Evolutionary conservation across 2,888 invertebrate species (phyloP).

Genomic region (Drosophila subsilvestris): DNA sequence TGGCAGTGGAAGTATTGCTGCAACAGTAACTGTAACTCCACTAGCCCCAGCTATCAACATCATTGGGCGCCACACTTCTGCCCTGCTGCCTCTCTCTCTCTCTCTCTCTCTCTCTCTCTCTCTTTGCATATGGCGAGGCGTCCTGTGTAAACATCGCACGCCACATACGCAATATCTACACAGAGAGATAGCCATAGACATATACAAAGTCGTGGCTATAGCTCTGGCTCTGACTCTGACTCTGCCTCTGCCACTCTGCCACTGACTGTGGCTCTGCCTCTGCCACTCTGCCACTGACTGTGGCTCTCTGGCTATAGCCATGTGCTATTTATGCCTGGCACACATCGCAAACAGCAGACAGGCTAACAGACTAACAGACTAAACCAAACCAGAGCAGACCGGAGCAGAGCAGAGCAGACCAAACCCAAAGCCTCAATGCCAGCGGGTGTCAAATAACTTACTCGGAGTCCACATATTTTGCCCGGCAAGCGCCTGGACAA

Average conservation of each 20-base stretch:
- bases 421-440: constrained; percentile 6
- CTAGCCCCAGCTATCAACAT: constrained; percentile 12
- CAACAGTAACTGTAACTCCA: constrained; percentile 10
- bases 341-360: constrained; percentile 54
- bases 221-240: constrained; percentile 10
- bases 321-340: constrained; percentile 65
- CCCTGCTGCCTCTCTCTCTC: neutral
- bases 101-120: neutral
- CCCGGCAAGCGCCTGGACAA: constrained; percentile 26
- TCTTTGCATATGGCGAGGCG: constrained; percentile 44
- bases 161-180: constrained; percentile 53
- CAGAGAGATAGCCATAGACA: constrained; percentile 26
- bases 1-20: constrained; percentile 9
- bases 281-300: constrained; percentile 4
- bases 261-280: neutral
- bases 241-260: neutral
- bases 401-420: constrained; percentile 10
- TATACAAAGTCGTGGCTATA: constrained; percentile 24
- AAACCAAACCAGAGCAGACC: constrained; percentile 20
- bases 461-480: constrained; percentile 12
- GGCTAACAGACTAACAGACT: constrained; percentile 16
- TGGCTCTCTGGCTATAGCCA: constrained; percentile 24
- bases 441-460: constrained; percentile 34
- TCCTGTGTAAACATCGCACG: constrained; percentile 45
- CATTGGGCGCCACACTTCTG: neutral